A percentile compares a stretch with the other conserved stretches of the same genome.
These are phyloP conservation scores for Drosophila bunnanda DNA, from an alignment of 2,888 invertebrate genomes.

Conservation along the genomic window DNA sequence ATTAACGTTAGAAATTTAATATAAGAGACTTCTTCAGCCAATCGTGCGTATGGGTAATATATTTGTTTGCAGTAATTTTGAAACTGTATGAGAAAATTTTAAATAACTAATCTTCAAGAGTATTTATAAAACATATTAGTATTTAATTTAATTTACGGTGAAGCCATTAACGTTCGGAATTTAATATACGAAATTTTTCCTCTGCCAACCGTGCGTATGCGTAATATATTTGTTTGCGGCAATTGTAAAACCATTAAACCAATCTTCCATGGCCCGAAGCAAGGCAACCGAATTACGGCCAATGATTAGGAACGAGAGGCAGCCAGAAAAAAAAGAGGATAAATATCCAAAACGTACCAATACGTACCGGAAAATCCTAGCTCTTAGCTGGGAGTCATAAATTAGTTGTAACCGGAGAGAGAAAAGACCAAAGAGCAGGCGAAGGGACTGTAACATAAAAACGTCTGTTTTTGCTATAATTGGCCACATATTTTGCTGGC, in stretches of 20 bases:
- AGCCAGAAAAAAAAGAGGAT: conserved; percentile 15
- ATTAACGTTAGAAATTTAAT: too few relatives aligned
- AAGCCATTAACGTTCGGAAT: not conserved
- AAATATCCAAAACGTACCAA: conserved; percentile 42
- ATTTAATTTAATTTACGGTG: not conserved
- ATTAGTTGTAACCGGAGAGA: conserved; percentile 53
- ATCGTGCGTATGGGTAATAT: not conserved
- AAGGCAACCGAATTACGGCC: conserved; percentile 58
- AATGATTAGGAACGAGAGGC: conserved; percentile 57
- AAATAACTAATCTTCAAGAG: too few relatives aligned
- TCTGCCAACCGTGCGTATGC: conserved; percentile 5
- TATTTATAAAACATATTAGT: too few relatives aligned
- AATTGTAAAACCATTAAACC: conserved; percentile 26
- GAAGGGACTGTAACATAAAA: conserved; percentile 64
- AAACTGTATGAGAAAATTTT: not conserved
- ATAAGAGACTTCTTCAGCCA: not conserved
- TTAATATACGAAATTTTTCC: not conserved
- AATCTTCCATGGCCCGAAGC: conserved; percentile 4
- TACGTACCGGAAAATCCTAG: conserved; percentile 50
- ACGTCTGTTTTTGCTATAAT: conserved; percentile 77
- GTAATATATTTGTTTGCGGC: conserved; percentile 23
- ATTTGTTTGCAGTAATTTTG: not conserved
- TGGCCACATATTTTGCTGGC: conserved; percentile 77
- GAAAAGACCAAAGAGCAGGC: conserved; percentile 17
- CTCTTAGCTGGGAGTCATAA: conserved; percentile 58